Conservation (phyloP, 2,888 invertebrate species). For the Diarsia rubi region DNA sequence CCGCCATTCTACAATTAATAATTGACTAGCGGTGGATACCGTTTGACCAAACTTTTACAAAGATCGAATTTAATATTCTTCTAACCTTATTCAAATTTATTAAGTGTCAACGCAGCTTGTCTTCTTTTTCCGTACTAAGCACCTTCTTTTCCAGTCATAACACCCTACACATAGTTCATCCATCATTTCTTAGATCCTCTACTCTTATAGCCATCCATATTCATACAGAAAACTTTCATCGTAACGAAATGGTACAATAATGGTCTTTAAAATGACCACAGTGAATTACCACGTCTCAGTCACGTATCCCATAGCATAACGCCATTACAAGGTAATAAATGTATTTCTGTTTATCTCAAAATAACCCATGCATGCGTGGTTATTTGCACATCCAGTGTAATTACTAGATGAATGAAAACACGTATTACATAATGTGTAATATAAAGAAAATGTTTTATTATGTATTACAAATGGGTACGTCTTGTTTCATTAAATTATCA, state of each 20-base stretch:
- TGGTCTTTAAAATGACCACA: neutral
- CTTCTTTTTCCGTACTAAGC: too few relatives aligned
- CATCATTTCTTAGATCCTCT: neutral
- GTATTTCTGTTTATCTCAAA: constrained; percentile 16
- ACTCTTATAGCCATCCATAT: neutral
- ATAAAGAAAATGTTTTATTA: constrained; percentile 24
- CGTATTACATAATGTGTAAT: neutral
- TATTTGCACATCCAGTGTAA: constrained; percentile 4
- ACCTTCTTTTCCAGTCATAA: too few relatives aligned
- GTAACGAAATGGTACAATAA: neutral
- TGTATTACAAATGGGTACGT: neutral
- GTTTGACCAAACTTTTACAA: too few relatives aligned
- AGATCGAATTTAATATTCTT: too few relatives aligned
- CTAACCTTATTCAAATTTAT: too few relatives aligned
- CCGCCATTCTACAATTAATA: too few relatives aligned
- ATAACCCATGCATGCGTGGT: neutral
- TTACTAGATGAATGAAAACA: constrained; percentile 24
- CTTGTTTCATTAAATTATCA: neutral
- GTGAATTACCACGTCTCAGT: neutral
- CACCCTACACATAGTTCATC: neutral
- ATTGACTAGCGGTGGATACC: too few relatives aligned
- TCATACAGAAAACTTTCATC: neutral
- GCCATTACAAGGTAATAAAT: constrained; percentile 18
- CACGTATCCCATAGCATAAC: neutral
- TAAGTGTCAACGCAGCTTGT: too few relatives aligned